A percentile compares a stretch with the other conserved stretches of the same genome.
phyloP scores from a whole-genome alignment of 2,113 vertebrate genomes.

The Glaucomys volans region DNA sequence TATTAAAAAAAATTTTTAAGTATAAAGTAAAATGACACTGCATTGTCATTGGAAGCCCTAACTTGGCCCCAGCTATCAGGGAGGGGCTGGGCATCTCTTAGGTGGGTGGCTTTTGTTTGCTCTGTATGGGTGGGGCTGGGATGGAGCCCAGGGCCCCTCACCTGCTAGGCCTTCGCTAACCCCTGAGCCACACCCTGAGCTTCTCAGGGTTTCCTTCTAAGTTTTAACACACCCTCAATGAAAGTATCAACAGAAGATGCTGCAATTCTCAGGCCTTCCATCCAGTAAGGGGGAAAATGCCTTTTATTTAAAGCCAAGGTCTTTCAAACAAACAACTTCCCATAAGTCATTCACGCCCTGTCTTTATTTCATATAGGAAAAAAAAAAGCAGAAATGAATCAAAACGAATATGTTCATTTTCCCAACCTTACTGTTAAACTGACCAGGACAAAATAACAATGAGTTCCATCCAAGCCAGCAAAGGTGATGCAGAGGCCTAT shows the following conservation, averaged over 20 bases:
- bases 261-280: neutral
- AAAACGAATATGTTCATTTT: slow-evolving; percentile 3
- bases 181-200: neutral
- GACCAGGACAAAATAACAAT: neutral
- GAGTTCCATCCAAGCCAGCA: neutral
- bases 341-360: neutral
- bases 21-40: neutral
- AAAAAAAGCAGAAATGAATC: slow-evolving; percentile 28
- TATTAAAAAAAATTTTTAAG: neutral
- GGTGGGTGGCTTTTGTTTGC: neutral
- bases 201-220: neutral
- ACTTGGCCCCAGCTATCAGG: neutral
- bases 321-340: neutral
- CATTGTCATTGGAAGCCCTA: accelerated
- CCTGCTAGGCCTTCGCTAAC: no score
- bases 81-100: no score
- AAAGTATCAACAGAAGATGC: neutral
- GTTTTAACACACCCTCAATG: accelerated
- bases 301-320: neutral
- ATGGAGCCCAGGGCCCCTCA: neutral
- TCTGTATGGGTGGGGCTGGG: neutral
- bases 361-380: neutral
- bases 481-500: slow-evolving; percentile 60
- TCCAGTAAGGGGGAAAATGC: neutral
- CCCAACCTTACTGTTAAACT: neutral